Percentiles rank a stretch among this genome's conserved stretches.
Conservation (phyloP, 64 coral and sea anemone species). For the Anthopleura sola region DNA sequence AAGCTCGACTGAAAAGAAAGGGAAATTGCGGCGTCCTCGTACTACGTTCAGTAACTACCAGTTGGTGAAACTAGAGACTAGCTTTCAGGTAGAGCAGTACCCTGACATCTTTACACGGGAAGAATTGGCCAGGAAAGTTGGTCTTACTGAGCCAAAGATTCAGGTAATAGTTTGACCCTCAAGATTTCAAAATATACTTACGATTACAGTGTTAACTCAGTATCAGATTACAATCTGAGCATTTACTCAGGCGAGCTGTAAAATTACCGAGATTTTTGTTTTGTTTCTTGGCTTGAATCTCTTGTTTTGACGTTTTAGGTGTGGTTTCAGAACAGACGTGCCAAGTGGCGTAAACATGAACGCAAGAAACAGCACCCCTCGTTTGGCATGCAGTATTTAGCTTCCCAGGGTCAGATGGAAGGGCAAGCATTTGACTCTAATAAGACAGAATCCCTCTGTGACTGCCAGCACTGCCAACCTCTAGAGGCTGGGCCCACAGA, state of each 20-base stretch:
- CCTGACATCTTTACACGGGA: constrained; percentile 4
- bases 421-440: background rate
- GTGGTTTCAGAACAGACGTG: constrained; percentile 33
- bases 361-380: constrained; percentile 13
- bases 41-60: constrained; percentile 29
- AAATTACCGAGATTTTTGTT: too few relatives aligned
- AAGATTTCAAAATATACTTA: too few relatives aligned
- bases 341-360: constrained; percentile 28
- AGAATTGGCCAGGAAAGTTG: constrained; percentile 9
- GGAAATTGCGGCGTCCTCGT: constrained; percentile 4
- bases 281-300: background rate
- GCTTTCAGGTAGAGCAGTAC: constrained; percentile 15
- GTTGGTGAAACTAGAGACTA: constrained; percentile 18
- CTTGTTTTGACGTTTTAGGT: background rate
- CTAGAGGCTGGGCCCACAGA: background rate
- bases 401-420: constrained; percentile 7
- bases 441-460: background rate
- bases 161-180: background rate
- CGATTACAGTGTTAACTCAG: too few relatives aligned
- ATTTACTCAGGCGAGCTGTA: background rate
- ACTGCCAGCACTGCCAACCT: background rate
- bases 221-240: background rate
- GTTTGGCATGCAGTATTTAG: constrained; percentile 15
- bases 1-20: background rate
- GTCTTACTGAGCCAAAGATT: constrained; percentile 2